phyloP scores from a whole-genome alignment of 92 coral and sea anemone species.

The Zoanthus sociatus region DNA sequence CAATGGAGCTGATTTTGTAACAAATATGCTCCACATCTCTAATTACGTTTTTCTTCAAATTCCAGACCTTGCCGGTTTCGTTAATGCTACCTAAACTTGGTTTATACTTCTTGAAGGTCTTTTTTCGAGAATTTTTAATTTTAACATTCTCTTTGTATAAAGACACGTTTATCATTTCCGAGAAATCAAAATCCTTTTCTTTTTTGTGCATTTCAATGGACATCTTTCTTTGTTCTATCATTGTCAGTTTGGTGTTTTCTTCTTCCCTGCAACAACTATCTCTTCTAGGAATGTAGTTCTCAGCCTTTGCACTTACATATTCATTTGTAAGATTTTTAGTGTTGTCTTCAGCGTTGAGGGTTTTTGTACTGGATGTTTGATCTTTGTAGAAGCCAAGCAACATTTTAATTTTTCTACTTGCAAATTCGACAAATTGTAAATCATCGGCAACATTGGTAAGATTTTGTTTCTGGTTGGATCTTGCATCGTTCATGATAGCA shows the following conservation, averaged over 20 bases:
- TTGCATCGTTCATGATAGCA: constrained; percentile 59
- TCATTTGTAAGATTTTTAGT: neutral
- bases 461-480: constrained; percentile 32
- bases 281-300: neutral
- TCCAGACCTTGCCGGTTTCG: neutral
- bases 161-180: neutral
- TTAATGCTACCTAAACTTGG: constrained; percentile 15
- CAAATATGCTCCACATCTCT: constrained; percentile 3
- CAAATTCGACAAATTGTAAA: constrained; percentile 12
- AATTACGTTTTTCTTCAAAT: neutral
- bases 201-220: constrained; percentile 26
- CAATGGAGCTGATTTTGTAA: constrained; percentile 18
- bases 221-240: constrained; percentile 32
- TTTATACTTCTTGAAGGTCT: neutral
- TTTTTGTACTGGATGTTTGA: neutral
- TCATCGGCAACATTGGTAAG: constrained; percentile 28
- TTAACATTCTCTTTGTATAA: neutral
- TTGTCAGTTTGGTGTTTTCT: neutral
- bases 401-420: constrained; percentile 6
- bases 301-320: neutral
- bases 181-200: constrained; percentile 16
- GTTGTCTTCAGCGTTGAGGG: neutral
- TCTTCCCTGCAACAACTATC: neutral
- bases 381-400: constrained; percentile 2
- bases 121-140: neutral